Conservation (phyloP, 2,888 invertebrate genomes). For the Cancer borealis region DNA sequence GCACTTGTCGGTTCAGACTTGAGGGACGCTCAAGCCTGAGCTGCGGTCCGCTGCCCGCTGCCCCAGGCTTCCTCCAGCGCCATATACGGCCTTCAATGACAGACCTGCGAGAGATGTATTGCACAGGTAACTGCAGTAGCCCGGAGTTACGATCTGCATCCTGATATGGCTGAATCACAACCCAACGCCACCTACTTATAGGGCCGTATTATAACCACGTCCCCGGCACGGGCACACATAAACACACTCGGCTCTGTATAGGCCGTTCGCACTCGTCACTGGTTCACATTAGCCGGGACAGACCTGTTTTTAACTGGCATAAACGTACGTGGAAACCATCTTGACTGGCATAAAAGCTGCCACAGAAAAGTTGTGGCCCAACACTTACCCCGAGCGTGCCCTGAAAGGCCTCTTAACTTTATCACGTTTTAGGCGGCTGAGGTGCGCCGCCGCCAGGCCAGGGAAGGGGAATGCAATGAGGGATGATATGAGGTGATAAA, state of each 20-base stretch:
- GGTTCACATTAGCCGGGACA: conserved; percentile 25
- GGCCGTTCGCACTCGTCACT: conserved; percentile 16
- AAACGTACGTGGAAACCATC: not conserved
- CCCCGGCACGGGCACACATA: not conserved
- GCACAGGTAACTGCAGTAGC: conserved; percentile 57
- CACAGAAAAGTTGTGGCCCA: not conserved
- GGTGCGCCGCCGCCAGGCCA: not conserved
- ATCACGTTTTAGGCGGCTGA: not conserved
- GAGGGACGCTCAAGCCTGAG: not conserved
- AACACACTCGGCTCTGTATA: not conserved
- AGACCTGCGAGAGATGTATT: conserved; percentile 55
- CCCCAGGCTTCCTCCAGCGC: conserved; percentile 18
- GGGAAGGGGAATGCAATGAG: not conserved
- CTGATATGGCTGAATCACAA: conserved; percentile 27
- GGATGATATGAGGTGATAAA: conserved; percentile 10
- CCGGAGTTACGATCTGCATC: conserved; percentile 48
- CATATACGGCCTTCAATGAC: conserved; percentile 63
- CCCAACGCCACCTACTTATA: conserved; percentile 3
- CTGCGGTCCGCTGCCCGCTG: conserved; percentile 35
- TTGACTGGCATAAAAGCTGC: not conserved
- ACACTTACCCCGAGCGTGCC: not conserved
- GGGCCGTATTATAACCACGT: conserved; percentile 3
- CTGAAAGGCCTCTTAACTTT: not conserved
- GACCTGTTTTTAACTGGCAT: conserved; percentile 27
- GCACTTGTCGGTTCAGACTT: not conserved